phyloP scores from a whole-genome alignment of 2,113 vertebrate species.

The Chiloscyllium plagiosum region DNA sequence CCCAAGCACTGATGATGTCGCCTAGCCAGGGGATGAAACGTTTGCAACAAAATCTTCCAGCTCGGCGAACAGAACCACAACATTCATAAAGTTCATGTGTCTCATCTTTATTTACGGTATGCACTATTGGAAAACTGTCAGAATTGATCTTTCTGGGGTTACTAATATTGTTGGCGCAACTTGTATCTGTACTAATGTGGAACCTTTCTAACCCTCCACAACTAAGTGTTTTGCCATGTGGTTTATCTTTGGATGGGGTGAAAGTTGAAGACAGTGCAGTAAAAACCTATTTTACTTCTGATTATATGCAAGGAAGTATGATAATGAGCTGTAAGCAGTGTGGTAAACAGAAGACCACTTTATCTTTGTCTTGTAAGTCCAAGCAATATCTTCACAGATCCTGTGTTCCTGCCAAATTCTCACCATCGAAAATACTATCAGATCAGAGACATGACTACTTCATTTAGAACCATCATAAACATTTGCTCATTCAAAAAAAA shows the following conservation, averaged over 20 bases:
- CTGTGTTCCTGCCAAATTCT: conserved; percentile 13
- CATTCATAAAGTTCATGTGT: neutral
- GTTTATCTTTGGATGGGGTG: neutral
- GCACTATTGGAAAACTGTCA: neutral
- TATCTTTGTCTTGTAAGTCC: conserved; percentile 21
- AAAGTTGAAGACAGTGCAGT: neutral
- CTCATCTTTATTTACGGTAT: neutral
- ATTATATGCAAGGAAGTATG: neutral
- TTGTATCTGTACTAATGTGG: neutral
- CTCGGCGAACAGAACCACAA: no score
- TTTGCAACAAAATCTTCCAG: no score
- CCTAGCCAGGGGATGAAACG: no score
- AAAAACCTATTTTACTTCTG: neutral
- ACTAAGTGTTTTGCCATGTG: neutral
- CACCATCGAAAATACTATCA: neutral
- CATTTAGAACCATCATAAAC: neutral
- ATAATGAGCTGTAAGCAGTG: neutral
- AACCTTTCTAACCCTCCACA: neutral
- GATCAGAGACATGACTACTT: neutral
- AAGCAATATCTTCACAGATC: neutral
- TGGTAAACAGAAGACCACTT: neutral
- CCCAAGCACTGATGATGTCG: no score
- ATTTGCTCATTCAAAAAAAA: neutral
- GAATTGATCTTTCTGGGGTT: neutral
- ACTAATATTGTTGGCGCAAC: neutral